Conservation (phyloP, 2,113 vertebrate genomes). For the Pterophyllum scalare region DNA sequence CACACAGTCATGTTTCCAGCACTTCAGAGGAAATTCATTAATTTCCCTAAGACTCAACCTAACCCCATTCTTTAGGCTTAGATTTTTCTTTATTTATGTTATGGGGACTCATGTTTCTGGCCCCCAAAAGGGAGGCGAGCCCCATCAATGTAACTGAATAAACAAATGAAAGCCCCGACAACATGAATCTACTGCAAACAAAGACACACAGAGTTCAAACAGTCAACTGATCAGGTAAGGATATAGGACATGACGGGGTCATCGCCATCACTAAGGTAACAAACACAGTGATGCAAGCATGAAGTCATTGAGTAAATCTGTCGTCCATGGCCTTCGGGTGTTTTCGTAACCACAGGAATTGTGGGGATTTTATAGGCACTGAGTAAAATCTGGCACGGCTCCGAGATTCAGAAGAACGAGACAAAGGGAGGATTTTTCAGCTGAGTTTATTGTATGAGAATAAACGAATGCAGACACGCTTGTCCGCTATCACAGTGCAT, state of each 20-base stretch:
- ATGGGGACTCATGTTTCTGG: neutral
- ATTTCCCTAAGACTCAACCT: neutral
- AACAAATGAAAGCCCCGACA: rapidly evolving
- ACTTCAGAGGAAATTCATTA: neutral
- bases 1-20: neutral
- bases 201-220: constrained; percentile 16
- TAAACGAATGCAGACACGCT: constrained; percentile 37
- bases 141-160: neutral
- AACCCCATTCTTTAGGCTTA: neutral
- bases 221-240: constrained; percentile 27
- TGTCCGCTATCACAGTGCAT: constrained; percentile 34
- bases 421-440: constrained; percentile 32
- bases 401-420: neutral
- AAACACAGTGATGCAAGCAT: constrained; percentile 58
- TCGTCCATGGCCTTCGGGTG: constrained; percentile 28
- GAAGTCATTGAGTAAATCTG: constrained; percentile 59
- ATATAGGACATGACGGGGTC: constrained; percentile 11
- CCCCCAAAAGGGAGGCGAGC: neutral
- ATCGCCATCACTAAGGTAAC: constrained; percentile 48
- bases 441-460: constrained; percentile 66
- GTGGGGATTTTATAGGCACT: constrained; percentile 4
- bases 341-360: constrained; percentile 54
- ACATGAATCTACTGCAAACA: neutral
- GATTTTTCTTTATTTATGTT: neutral
- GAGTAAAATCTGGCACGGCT: constrained; percentile 31